Evolutionary conservation across 2,797 vertebrate genomes (phyloP), one percentile per base, ranked within the genome.

Genomic region (Gymnodraco acuticeps): DNA sequence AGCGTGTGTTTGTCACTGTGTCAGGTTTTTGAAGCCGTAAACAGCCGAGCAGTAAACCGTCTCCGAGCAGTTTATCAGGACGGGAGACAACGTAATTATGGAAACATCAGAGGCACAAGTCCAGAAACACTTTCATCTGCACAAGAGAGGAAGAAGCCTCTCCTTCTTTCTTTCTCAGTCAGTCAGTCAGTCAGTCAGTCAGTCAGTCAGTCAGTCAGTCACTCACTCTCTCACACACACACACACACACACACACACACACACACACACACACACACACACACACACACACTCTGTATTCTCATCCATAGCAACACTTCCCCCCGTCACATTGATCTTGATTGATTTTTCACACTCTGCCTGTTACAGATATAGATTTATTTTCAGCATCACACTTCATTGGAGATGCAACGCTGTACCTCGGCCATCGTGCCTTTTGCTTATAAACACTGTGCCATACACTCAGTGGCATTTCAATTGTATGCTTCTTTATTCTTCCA

Each of bases 271-370:
- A 33, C 33, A 33, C 33, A 33, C 33, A 33, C 33, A 33, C 31
- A 33, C 31, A 33, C 33, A 38, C 33, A 38, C 33, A 70, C 85
- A 81, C 81, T 84, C 79, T 75, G 62, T 58, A 64, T 70, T 87
- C 75, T 77, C 63, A 73, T 59, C 80, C 72, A 73, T 67, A 20
- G 84, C 81, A 87, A 83, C 86, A 78, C 81, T 68, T 77, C 68
- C 72, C 78, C 85, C 78, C 72, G 74, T 79, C 85, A 86, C 78
- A 85, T 83, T 76, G 83, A 87, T 87, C 81, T 13, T 46, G 60
- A 91, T 90, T 73, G 84, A 90, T 91, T 88, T 87, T 87, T 90
- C 86, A 86, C 87, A 77, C 78, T 47, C 71, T 33, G 73, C 56
- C 69, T 72, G 63, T 81, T 85, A 75, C 70, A 83, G 78, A 77